These are phyloP conservation scores for Chaenocephalus aceratus DNA, from an alignment of 2,113 vertebrate species.

Conservation along the genomic window DNA sequence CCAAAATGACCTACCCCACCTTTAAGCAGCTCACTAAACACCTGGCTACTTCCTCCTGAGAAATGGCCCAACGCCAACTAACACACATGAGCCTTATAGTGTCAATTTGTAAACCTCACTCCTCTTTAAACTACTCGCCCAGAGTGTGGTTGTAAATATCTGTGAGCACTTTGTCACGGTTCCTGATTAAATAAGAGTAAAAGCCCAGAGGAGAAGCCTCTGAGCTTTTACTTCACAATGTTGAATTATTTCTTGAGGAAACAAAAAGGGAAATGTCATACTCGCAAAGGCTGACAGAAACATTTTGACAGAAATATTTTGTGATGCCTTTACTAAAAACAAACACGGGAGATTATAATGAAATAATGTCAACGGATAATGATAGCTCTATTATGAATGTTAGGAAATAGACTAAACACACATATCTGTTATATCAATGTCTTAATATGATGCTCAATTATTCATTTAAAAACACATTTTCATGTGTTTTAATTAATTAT, in stretches of 20 bases:
- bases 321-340: not conserved
- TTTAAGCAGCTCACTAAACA: slow-evolving; percentile 41
- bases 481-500: slow-evolving; percentile 24
- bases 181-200: slow-evolving; percentile 56
- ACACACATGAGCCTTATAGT: slow-evolving; percentile 41
- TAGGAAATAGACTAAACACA: not conserved
- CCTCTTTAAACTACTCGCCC: slow-evolving; percentile 34
- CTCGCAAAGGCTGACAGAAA: slow-evolving; percentile 34
- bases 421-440: not conserved
- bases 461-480: not conserved
- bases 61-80: slow-evolving; percentile 18
- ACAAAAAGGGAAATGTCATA: slow-evolving; percentile 48
- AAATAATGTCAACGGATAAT: slow-evolving; percentile 12
- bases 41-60: slow-evolving; percentile 15
- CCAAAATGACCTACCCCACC: no score
- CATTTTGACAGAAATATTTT: slow-evolving; percentile 7
- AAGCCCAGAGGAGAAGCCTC: slow-evolving; percentile 32
- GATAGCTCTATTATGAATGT: not conserved
- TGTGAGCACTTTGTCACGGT: slow-evolving; percentile 55
- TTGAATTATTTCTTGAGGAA: slow-evolving; percentile 51
- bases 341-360: slow-evolving; percentile 23
- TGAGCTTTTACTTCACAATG: slow-evolving; percentile 38
- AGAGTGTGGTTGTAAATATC: slow-evolving; percentile 52
- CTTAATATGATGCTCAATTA: slow-evolving; percentile 29
- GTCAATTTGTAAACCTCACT: slow-evolving; percentile 47